A percentile compares a stretch with the other conserved stretches of the same genome.
These are phyloP conservation scores for Characodon lateralis DNA, from an alignment of 2,797 vertebrate genomes.

Conservation along the genomic window DNA sequence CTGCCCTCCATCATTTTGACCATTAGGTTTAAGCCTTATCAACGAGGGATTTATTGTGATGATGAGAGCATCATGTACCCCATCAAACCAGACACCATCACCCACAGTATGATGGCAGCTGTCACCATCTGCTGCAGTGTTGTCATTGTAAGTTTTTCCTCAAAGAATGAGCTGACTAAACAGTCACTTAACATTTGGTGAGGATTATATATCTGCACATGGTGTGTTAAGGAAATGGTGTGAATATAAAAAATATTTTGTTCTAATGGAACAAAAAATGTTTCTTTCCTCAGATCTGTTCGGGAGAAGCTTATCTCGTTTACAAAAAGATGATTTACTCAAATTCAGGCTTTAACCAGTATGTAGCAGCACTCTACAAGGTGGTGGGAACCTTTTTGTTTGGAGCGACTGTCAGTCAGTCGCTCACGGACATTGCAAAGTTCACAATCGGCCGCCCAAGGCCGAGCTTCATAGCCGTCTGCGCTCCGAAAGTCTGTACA, in stretches of 20 bases:
- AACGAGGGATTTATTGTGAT: slow-evolving; percentile 88
- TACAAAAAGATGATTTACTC: slow-evolving; percentile 89
- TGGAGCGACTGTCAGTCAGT: slow-evolving; percentile 90
- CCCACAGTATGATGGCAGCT: slow-evolving; percentile 86
- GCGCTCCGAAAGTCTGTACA: slow-evolving; percentile 81
- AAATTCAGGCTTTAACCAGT: slow-evolving; percentile 91
- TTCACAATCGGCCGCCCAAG: slow-evolving; percentile 91
- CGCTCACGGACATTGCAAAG: slow-evolving; percentile 93
- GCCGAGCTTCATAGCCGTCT: slow-evolving; percentile 91
- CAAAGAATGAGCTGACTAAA: neutral
- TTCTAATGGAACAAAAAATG: slow-evolving; percentile 3
- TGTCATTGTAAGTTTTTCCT: slow-evolving; percentile 83
- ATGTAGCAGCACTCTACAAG: slow-evolving; percentile 92
- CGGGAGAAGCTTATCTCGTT: slow-evolving; percentile 88
- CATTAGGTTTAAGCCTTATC: slow-evolving; percentile 85
- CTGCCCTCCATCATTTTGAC: slow-evolving; percentile 89
- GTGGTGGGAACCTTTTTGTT: slow-evolving; percentile 94
- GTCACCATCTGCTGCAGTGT: slow-evolving; percentile 89
- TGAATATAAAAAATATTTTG: neutral
- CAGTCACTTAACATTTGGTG: neutral
- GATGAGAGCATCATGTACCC: slow-evolving; percentile 94
- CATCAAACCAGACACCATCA: slow-evolving; percentile 88
- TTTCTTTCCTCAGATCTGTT: slow-evolving; percentile 71
- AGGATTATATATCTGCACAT: neutral
- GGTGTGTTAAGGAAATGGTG: neutral